Percentiles rank a stretch among this genome's conserved stretches.
Evolutionary conservation across 2,797 vertebrate species (phyloP).

Genomic region (Harpagifer antarcticus): DNA sequence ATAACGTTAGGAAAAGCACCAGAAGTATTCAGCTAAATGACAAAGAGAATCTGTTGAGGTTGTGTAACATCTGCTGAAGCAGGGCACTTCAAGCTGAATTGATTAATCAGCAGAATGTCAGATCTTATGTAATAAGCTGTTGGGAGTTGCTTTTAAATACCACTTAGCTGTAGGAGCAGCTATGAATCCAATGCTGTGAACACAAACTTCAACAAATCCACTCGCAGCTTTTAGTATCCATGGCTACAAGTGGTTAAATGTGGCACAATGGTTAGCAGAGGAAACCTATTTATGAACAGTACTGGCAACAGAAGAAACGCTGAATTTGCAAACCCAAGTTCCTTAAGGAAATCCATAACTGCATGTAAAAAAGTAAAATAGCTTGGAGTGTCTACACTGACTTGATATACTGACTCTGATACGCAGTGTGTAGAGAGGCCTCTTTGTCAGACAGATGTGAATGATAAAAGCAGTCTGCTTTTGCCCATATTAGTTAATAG

Average conservation of each 20-base stretch:
- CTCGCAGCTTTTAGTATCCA: conserved; percentile 23
- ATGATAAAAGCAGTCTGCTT: conserved; percentile 61
- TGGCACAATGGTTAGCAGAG: background rate
- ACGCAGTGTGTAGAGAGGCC: conserved; percentile 48
- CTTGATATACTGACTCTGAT: conserved; percentile 34
- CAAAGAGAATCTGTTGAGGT: conserved; percentile 2
- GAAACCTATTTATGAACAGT: background rate
- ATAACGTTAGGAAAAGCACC: conserved; percentile 24
- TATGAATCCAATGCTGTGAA: background rate
- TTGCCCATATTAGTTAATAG: conserved; percentile 63
- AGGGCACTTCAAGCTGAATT: conserved; percentile 5
- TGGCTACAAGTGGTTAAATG: conserved; percentile 23
- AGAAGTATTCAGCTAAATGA: conserved; percentile 12
- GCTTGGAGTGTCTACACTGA: conserved; percentile 13
- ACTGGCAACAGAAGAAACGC: conserved; percentile 1
- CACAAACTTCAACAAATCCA: conserved; percentile 10
- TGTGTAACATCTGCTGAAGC: conserved; percentile 11
- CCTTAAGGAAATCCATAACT: conserved; percentile 35
- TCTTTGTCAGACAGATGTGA: conserved; percentile 64
- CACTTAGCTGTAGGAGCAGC: background rate
- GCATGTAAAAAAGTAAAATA: conserved; percentile 15
- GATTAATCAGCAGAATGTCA: conserved; percentile 20
- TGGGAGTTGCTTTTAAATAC: conserved; percentile 18
- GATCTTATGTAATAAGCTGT: conserved; percentile 8
- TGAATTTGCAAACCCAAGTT: conserved; percentile 13